A percentile compares a stretch with the other conserved stretches of the same genome.
phyloP scores from a whole-genome alignment of 2,797 vertebrate genomes.

The Accipiter minullus region DNA sequence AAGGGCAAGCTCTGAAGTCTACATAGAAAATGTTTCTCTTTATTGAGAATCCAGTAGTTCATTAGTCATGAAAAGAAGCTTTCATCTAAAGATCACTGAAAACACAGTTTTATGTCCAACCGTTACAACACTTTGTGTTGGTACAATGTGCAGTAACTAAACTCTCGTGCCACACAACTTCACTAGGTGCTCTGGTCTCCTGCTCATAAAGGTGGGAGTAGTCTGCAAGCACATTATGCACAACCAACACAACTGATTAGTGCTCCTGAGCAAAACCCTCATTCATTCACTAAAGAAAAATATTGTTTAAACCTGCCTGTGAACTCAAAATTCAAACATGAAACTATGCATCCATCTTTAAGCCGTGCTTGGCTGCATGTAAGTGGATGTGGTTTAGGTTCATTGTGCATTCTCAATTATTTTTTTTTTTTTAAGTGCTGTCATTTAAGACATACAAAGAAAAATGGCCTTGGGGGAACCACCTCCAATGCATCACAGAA shows the following conservation, averaged over 20 bases:
- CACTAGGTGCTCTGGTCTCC: neutral
- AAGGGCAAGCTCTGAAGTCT: neutral
- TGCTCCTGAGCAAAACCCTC: neutral
- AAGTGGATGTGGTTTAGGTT: neutral
- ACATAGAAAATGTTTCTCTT: neutral
- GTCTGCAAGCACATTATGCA: neutral
- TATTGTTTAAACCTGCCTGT: neutral
- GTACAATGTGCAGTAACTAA: neutral
- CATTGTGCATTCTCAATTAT: neutral
- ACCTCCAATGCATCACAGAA: neutral
- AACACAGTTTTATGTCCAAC: neutral
- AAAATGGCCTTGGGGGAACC: neutral
- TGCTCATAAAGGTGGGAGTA: neutral
- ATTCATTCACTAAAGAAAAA: neutral
- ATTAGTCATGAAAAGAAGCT: neutral
- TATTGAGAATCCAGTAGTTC: neutral
- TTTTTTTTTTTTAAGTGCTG: neutral
- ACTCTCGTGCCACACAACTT: fast-evolving
- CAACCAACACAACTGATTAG: neutral
- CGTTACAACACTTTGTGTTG: neutral
- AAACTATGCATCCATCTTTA: neutral
- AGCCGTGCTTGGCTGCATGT: neutral
- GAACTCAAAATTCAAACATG: neutral
- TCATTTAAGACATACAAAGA: neutral
- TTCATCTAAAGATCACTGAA: neutral